These are phyloP conservation scores for Rhagium mordax DNA, from an alignment of 2,888 invertebrate species.

Conservation along the genomic window DNA sequence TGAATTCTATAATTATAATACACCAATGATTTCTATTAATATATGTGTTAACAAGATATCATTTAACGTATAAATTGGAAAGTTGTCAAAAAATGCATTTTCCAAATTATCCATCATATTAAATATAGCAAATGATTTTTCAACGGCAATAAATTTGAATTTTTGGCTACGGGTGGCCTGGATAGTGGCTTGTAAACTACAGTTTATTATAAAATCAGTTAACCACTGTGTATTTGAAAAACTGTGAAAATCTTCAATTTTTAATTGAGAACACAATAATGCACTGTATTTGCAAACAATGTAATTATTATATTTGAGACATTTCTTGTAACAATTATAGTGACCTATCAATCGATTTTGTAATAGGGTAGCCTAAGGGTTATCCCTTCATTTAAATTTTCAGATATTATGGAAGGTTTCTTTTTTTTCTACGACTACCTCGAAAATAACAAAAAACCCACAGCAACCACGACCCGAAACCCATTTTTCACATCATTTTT, in stretches of 20 bases:
- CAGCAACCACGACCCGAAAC: too few relatives aligned
- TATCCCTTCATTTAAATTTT: background rate
- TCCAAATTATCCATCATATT: conserved; percentile 3
- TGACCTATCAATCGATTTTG: background rate
- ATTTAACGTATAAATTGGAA: background rate
- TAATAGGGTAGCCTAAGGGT: background rate
- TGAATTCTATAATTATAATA: background rate
- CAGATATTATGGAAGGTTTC: background rate
- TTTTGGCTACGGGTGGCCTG: background rate
- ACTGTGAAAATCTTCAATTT: background rate
- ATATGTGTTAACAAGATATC: background rate
- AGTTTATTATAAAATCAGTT: background rate
- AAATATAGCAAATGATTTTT: conserved; percentile 1
- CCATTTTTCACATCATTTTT: too few relatives aligned
- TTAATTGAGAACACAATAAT: background rate
- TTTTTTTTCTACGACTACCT: too few relatives aligned
- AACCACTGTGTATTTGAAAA: background rate
- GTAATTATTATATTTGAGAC: background rate
- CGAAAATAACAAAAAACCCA: too few relatives aligned
- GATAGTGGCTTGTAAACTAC: background rate
- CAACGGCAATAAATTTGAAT: background rate
- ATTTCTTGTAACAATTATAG: background rate
- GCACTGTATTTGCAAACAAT: background rate
- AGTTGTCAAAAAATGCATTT: background rate
- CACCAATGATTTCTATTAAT: conserved; percentile 17